Evolutionary conservation across 2,888 invertebrate genomes (phyloP).

Genomic region (Euzophera pinguis): DNA sequence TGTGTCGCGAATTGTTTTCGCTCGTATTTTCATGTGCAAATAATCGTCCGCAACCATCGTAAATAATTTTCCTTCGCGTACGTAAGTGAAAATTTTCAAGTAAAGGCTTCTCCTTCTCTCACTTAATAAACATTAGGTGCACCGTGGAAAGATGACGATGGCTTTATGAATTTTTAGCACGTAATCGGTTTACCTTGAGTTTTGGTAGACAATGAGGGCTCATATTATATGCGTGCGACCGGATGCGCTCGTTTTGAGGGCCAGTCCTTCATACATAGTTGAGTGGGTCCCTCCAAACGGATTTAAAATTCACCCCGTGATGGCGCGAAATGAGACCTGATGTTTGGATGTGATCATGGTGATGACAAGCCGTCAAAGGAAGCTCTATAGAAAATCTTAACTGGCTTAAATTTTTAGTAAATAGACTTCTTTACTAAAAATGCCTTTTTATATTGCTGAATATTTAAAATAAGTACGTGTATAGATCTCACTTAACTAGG

Average conservation of each 20-base stretch:
- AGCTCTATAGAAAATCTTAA: slow-evolving; percentile 17
- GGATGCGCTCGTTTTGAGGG: slow-evolving; percentile 52
- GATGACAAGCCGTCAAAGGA: slow-evolving; percentile 27
- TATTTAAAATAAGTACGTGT: too few species aligned
- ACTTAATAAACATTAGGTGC: slow-evolving; percentile 53
- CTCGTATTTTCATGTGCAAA: slow-evolving; percentile 8
- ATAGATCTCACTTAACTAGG: too few species aligned
- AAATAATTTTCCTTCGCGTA: slow-evolving; percentile 22
- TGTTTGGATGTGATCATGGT: slow-evolving; percentile 56
- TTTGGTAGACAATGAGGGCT: slow-evolving; percentile 56
- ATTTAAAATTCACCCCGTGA: slow-evolving; percentile 74
- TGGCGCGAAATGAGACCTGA: slow-evolving; percentile 54
- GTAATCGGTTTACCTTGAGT: slow-evolving; percentile 69
- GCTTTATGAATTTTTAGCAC: slow-evolving; percentile 70
- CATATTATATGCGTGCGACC: slow-evolving; percentile 60
- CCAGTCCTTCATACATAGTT: slow-evolving; percentile 72
- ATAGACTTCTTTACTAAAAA: too few species aligned
- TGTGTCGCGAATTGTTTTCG: slow-evolving; percentile 15
- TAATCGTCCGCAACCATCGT: slow-evolving; percentile 12
- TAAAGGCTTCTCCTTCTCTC: slow-evolving; percentile 40
- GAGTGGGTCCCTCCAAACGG: slow-evolving; percentile 54
- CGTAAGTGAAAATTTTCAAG: slow-evolving; percentile 30
- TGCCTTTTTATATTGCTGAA: too few species aligned
- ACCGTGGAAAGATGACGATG: slow-evolving; percentile 53
- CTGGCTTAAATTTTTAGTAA: slow-evolving; percentile 37